Evolutionary conservation across 2,888 invertebrate species (phyloP).

Genomic region (Andrena trimmerana): DNA sequence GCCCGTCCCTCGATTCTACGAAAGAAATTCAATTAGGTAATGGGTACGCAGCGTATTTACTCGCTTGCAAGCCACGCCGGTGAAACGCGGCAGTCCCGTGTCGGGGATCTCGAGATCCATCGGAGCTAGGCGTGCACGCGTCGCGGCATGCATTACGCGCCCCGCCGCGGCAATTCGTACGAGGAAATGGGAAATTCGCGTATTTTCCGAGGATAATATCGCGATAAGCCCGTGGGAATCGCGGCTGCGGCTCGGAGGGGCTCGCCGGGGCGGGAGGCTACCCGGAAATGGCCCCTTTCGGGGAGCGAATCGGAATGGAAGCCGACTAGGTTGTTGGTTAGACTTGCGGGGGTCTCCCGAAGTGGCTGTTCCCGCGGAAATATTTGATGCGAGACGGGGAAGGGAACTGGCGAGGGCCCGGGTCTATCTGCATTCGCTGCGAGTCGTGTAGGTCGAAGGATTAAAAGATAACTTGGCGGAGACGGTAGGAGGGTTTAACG

Average conservation of each 20-base stretch:
- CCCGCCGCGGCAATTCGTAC: background rate
- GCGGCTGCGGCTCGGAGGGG: background rate
- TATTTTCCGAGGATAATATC: background rate
- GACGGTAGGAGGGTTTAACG: conserved; percentile 37
- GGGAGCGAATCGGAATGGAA: background rate
- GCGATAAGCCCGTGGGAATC: conserved; percentile 1
- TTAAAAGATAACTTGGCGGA: conserved; percentile 42
- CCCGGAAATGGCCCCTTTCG: conserved; percentile 1
- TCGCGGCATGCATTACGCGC: conserved; percentile 21
- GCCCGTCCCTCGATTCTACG: too few species aligned
- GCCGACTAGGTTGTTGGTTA: background rate
- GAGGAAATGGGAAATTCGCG: conserved; percentile 5
- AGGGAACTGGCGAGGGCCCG: background rate
- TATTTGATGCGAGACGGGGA: background rate
- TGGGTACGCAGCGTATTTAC: background rate
- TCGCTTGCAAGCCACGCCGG: background rate
- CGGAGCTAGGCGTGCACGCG: background rate
- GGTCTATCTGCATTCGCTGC: background rate
- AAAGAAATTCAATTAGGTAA: too few species aligned
- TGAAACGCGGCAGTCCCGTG: conserved; percentile 6
- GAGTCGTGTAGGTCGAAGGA: conserved; percentile 43
- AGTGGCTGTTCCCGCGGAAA: background rate
- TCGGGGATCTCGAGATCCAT: conserved; percentile 43
- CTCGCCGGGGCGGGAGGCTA: background rate
- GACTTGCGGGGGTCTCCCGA: too few species aligned